Percentiles rank a stretch among this genome's conserved stretches.
Conservation (phyloP, 2,113 vertebrate species). For the Ovibos moschatus region DNA sequence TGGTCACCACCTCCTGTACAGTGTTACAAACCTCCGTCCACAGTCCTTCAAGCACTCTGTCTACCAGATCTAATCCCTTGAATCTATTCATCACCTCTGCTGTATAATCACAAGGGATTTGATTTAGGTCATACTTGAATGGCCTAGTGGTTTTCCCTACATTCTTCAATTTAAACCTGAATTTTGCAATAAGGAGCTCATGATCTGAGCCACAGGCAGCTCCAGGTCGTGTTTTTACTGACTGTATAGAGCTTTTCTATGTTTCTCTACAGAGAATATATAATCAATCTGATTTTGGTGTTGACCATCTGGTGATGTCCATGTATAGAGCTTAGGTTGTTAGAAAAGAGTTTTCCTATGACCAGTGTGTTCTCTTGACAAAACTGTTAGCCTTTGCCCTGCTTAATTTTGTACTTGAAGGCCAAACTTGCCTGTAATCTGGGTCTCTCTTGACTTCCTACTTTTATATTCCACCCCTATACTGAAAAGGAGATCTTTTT, state of each 20-base stretch:
- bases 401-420: neutral
- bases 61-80: neutral
- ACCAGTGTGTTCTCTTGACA: neutral
- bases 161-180: neutral
- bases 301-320: neutral
- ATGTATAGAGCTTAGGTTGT: neutral
- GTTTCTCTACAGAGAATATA: neutral
- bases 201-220: neutral
- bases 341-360: neutral
- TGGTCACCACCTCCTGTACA: neutral
- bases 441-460: neutral
- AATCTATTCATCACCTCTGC: neutral
- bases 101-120: neutral
- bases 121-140: neutral
- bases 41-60: neutral
- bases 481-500: neutral
- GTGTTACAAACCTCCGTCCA: neutral
- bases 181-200: neutral
- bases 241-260: neutral
- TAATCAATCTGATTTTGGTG: neutral
- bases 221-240: neutral
- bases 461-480: neutral
- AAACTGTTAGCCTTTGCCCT: neutral
- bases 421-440: neutral
- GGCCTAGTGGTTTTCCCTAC: neutral